Conservation (phyloP, 2,888 invertebrate species). For the Mellilla xanthometata region DNA sequence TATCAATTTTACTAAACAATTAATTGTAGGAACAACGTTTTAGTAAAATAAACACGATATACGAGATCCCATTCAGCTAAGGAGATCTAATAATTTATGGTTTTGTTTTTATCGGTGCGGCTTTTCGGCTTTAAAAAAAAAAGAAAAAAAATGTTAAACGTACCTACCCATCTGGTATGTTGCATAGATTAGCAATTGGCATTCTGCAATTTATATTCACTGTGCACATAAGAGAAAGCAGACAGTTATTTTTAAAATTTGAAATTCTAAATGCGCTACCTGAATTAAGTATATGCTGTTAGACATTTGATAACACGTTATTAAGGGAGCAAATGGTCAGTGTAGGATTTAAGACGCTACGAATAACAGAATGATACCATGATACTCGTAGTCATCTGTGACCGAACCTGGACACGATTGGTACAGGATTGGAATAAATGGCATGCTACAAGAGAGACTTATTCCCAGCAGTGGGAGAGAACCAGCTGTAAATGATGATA, state of each 20-base stretch:
- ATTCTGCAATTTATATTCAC: slow-evolving; percentile 7
- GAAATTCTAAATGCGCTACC: slow-evolving; percentile 16
- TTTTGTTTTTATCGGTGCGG: slow-evolving; percentile 7
- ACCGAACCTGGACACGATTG: no score
- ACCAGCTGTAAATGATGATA: slow-evolving; percentile 37
- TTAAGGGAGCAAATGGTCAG: slow-evolving; percentile 19
- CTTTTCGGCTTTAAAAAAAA: no score
- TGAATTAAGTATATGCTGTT: slow-evolving; percentile 20
- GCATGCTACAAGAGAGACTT: no score
- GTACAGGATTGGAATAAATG: no score
- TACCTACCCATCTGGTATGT: background rate
- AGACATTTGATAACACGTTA: slow-evolving; percentile 16
- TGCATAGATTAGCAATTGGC: background rate
- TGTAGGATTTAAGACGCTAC: slow-evolving; percentile 33
- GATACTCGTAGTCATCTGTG: no score
- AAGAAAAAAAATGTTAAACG: no score
- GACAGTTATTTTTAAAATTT: slow-evolving; percentile 13
- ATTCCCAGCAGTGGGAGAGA: no score
- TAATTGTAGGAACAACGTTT: slow-evolving; percentile 25
- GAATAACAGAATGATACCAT: slow-evolving; percentile 22
- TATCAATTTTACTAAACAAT: slow-evolving; percentile 31
- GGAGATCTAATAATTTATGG: slow-evolving; percentile 10
- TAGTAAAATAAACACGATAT: slow-evolving; percentile 17
- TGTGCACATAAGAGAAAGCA: slow-evolving; percentile 7
- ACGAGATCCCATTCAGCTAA: slow-evolving; percentile 20